phyloP scores from a whole-genome alignment of 2,113 vertebrate species.

The Salvelinus alpinus region DNA sequence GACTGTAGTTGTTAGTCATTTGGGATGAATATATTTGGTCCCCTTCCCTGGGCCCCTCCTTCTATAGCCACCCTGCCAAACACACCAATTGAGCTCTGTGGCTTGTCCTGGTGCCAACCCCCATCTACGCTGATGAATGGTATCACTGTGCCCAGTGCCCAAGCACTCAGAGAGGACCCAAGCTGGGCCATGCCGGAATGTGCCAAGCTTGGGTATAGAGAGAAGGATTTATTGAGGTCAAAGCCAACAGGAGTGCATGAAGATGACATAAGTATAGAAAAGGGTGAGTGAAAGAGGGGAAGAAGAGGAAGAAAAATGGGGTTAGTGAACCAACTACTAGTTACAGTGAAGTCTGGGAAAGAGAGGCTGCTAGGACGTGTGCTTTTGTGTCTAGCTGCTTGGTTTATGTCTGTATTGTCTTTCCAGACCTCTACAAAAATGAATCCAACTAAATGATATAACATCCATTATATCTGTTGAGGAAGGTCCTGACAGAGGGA shows the following conservation, averaged over 20 bases:
- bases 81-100: constrained; percentile 46
- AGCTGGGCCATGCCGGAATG: constrained; percentile 32
- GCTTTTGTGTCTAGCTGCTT: background rate
- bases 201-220: constrained; percentile 23
- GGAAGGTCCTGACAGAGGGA: background rate
- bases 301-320: too few relatives aligned
- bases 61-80: constrained; percentile 67
- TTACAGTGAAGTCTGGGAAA: background rate
- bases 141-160: constrained; percentile 47
- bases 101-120: constrained; percentile 44
- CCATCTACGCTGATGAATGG: constrained; percentile 58
- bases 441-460: background rate
- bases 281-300: background rate
- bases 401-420: background rate
- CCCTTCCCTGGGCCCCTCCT: constrained; percentile 59
- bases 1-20: constrained; percentile 57
- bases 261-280: background rate
- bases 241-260: background rate
- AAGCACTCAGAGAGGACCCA: constrained; percentile 39
- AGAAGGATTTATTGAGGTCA: constrained; percentile 28
- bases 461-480: background rate
- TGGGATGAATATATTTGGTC: constrained; percentile 54
- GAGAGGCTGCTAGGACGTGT: background rate
- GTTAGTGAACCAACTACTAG: too few relatives aligned
- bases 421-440: background rate